Evolutionary conservation across 1,140 invertebrate genomes (phyloP), one percentile per base, ranked within the genome.

Genomic region (Trichomalopsis sarcophagae): DNA sequence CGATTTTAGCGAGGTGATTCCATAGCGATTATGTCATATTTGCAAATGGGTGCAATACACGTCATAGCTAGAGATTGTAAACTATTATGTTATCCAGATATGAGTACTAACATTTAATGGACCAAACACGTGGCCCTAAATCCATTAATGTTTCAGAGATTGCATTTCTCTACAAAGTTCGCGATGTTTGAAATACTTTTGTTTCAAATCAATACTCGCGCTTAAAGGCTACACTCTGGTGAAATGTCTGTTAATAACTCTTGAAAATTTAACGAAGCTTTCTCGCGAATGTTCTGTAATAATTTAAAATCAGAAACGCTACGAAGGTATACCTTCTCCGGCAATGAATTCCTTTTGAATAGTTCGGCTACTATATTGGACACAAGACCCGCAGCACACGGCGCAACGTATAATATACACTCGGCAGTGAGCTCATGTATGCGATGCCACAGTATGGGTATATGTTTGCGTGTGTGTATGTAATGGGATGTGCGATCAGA

Each of bases 401-500:
- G 55, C 17, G 7, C 14, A 62, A 7, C 47, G 14, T 62, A 55
- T 55, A 62, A 21, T 21, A 62, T 62, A 9, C 17, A 62, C 21
- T 62, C 17, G 7, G 5, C 55, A 62, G 17, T 7, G 17, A 62
- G 1, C 55, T 21, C 55, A n/a, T 62, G 6, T 62, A 62, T 17
- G 21, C 17, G 17, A 62, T 62, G 55, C 55, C 17, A 55, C 14
- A 7, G 55, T 69, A 44, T 68, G n/a, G 11, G 30, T 68, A 69
- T 44, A 5, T 69, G 68, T 23, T n/a, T 76, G 17, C 17, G 14
- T 14, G 30, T 82, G n/a, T 74, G 50, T 21, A 62, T 62, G 50
- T 75, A 82, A 75, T 76, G 73, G 71, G 47, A 82, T 76, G 81
- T 82, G 73, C 71, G 73, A 82, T 82, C 71, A 62, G 50, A 76